These are phyloP conservation scores for Ivindomyrus marchei DNA, from an alignment of 2,113 vertebrate genomes.

Conservation along the genomic window DNA sequence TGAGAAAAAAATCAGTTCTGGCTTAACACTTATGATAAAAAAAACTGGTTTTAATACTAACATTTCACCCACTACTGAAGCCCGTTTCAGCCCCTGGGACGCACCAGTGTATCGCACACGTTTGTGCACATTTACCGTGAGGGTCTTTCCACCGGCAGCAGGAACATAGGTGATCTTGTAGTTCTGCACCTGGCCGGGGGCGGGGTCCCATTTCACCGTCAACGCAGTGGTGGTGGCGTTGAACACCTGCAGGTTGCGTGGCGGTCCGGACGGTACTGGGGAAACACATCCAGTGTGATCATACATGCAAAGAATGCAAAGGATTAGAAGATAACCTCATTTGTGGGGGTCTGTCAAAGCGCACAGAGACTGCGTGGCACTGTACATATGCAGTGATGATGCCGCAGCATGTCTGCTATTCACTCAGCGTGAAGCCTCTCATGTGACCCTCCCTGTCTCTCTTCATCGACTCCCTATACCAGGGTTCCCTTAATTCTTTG, in stretches of 20 bases:
- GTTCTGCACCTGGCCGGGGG: slow-evolving; percentile 75
- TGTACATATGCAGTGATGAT: not conserved
- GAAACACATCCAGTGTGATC: slow-evolving; percentile 13
- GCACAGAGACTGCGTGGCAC: not conserved
- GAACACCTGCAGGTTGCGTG: slow-evolving; percentile 80
- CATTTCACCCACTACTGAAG: not conserved
- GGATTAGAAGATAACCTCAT: not conserved
- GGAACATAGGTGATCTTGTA: slow-evolving; percentile 76
- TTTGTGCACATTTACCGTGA: slow-evolving; percentile 60
- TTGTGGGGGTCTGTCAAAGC: not conserved
- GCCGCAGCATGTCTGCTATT: not conserved
- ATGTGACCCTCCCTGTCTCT: not conserved
- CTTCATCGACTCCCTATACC: not conserved
- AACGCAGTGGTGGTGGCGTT: slow-evolving; percentile 80
- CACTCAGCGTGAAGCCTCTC: not conserved
- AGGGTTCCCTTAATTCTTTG: not conserved
- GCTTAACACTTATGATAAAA: not conserved
- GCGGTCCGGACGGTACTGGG: slow-evolving; percentile 71
- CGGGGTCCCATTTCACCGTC: slow-evolving; percentile 83
- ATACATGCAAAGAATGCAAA: not conserved
- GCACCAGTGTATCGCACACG: no score
- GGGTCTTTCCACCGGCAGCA: slow-evolving; percentile 60
- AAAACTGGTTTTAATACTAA: not conserved
- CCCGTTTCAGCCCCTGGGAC: not conserved
- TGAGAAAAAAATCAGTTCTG: not conserved